Evolutionary conservation across 37 sponge, comb jelly and placozoan species (phyloP), one percentile per base, ranked within the genome.

Genomic region (Halisarca cf. caerulea): DNA sequence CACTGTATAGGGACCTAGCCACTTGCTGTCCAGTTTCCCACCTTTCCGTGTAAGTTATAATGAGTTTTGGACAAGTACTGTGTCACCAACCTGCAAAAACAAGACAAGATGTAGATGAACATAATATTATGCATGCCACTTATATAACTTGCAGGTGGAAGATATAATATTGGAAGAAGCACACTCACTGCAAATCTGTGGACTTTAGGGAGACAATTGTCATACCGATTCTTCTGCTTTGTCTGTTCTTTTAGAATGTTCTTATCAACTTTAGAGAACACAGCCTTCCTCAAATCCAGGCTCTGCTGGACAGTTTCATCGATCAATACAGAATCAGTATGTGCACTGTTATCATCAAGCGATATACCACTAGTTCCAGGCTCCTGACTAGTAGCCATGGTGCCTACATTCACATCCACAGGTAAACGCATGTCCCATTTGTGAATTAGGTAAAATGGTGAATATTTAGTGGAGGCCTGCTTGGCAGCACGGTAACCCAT

Each of bases 1-100:
- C 23, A 84, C 73, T 4, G 44, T 64, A 38, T 86, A 86, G 30
- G 88, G 88, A 37, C 88, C 88, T 25, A 82, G 77, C 82, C 83
- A 87, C 53, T 37, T 20, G 18, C 14, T 23, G 6, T 87, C 83
- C 47, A 82, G n/a, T 42, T 87, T 87, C 3, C 77, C 83, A 40
- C 88, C 88, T 58, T 87, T 86, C 17, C 80, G 20, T 39, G 78
- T 75, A 33, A 74, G 81, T 73, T 74, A 20, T 55, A 55, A 55
- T 55, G 57, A 55, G 39, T 87, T 87, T 59, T 87, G 78, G 24
- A 82, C 9, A 11, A 87, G 78, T 2, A 87, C 88, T 42, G 72
- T 37, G 36, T 51, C 45, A 20, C 83, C 88, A 24, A 30, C 37
- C 5, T 60, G 69, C 21, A 86, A 21, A 39, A 14, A 32, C 24